phyloP scores from a whole-genome alignment of 2,888 invertebrate species.

The Philereme vetulata region DNA sequence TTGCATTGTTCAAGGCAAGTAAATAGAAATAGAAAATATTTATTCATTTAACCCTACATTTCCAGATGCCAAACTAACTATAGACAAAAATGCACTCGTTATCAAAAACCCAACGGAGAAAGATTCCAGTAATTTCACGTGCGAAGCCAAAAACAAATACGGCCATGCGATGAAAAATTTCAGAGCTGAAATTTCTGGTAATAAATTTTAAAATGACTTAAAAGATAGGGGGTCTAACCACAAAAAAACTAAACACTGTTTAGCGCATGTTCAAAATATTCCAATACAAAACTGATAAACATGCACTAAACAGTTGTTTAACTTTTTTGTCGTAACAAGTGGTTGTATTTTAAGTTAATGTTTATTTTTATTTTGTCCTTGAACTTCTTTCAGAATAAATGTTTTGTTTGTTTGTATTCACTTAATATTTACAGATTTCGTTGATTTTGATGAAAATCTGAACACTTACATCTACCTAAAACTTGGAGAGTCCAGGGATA shows the following conservation, averaged over 20 bases:
- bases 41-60: constrained; percentile 3
- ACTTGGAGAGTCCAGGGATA: constrained; percentile 14
- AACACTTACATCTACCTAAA: constrained; percentile 13
- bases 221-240: no score
- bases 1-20: no score
- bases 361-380: no score
- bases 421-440: constrained; percentile 17
- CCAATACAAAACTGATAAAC: no score
- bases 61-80: constrained; percentile 32
- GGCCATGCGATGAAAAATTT: constrained; percentile 29
- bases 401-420: neutral
- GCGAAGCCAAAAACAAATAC: constrained; percentile 35
- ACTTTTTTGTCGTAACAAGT: no score
- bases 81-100: constrained; percentile 25
- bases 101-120: constrained; percentile 33
- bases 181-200: constrained; percentile 24
- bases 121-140: constrained; percentile 32
- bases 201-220: neutral
- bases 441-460: neutral
- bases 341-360: no score
- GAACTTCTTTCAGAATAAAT: no score
- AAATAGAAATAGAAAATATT: neutral
- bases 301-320: no score
- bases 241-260: no score
- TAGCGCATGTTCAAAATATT: no score